Conservation (phyloP, 2,888 invertebrate species). For the Rhyacophila evoluta region DNA sequence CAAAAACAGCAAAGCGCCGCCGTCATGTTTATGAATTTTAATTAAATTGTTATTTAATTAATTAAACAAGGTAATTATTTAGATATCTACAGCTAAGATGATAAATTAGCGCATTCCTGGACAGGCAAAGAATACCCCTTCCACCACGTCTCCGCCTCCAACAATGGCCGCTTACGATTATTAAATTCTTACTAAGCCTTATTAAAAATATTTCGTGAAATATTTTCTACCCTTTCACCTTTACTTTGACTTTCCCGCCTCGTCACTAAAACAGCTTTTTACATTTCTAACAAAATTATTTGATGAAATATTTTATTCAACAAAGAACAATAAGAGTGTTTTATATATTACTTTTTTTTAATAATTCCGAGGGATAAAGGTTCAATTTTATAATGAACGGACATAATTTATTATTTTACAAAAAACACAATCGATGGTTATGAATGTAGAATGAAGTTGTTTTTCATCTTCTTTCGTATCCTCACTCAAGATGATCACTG, state of each 20-base stretch:
- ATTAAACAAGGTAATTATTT: constrained; percentile 53
- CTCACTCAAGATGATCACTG: too few species aligned
- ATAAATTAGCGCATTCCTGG: constrained; percentile 52
- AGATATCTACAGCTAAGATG: constrained; percentile 51
- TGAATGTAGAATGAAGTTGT: too few species aligned
- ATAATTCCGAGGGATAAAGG: neutral
- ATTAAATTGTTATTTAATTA: constrained; percentile 52
- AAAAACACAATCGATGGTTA: neutral
- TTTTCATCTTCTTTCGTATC: too few species aligned
- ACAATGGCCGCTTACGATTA: constrained; percentile 32
- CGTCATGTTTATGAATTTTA: constrained; percentile 41
- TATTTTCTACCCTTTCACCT: constrained; percentile 36
- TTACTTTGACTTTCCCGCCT: constrained; percentile 20
- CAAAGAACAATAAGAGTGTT: neutral
- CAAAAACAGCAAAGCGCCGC: neutral
- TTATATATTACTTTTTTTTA: neutral
- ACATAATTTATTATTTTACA: neutral
- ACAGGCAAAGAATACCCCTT: constrained; percentile 29
- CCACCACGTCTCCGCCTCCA: neutral
- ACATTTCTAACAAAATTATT: constrained; percentile 4
- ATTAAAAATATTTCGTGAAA: constrained; percentile 45
- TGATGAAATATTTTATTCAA: constrained; percentile 9
- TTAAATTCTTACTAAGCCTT: constrained; percentile 46
- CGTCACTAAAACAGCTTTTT: neutral
- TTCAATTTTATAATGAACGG: neutral